Evolutionary conservation across 2,113 vertebrate genomes (phyloP), one percentile per base, ranked within the genome.

Genomic region (Xiphophorus hellerii): DNA sequence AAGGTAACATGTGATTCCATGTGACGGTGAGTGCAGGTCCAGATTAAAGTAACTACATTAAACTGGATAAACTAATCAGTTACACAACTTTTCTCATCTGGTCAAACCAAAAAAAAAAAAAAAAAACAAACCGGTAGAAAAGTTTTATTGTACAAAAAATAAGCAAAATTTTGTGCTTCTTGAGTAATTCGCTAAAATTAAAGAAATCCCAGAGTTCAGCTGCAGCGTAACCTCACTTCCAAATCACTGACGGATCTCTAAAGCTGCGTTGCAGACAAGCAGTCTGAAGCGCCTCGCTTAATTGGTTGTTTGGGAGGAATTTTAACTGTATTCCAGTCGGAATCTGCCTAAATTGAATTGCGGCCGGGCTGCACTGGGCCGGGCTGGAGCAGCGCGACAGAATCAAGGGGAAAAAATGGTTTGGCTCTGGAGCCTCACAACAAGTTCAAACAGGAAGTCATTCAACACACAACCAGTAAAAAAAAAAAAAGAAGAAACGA

Each of bases 361-460:
- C 12, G 76, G 87, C 85, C 25, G 33, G 74, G 80, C 74, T 73
- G 77, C 74, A 77, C 77, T 80, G 81, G 84, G 86, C 33, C 72
- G 77, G 65, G 84, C 68, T 15, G 71, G 33, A 64, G 78, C 35
- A 37, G 35, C 35, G 10, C 35, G 35, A 11, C 35, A 37, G 35
- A 37, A 37, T 9, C 35, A 37, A 37, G 35, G 10, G 33, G 35
- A 2, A 3, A 58, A 72, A 90, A 86, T 29, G 77, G 73, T 77
- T 88, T 73, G 77, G 73, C 76, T 85, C 68, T 72, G 82, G 76
- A 88, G 82, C 62, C 71, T 80, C 31, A 27, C 86, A 92, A 87
- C 92, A 87, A 90, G 87, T 90, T 91, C 12, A 0, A 82, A 91
- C 92, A 92, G 92, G 92, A 92, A 93, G 90, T 92, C 82, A 76